Evolutionary conservation across 2,797 vertebrate species (phyloP), one percentile per base, ranked within the genome.

Genomic region (Arnoldichthys spilopterus): DNA sequence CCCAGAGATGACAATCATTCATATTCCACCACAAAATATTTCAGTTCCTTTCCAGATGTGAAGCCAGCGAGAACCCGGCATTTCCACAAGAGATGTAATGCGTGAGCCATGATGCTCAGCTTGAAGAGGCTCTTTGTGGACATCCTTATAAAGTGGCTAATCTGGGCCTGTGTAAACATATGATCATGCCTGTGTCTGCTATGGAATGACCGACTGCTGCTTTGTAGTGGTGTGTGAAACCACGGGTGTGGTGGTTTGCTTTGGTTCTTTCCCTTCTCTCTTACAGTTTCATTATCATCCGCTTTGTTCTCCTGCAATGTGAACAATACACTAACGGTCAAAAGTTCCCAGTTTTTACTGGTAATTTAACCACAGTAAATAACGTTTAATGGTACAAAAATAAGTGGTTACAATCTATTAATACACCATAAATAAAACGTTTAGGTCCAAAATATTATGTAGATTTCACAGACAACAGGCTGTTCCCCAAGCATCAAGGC

Each of bases 201-300:
- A 22, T 26, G 32, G 64, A 24, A 9, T 40, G 16, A 9, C 26
- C 58, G 53, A 34, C 15, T 61, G 37, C 37, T 61, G 78, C 63
- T 68, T 79, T 79, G 12, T 28, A 74, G 16, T 59, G 72, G 45
- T 53, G 18, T 30, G 53, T 75, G 64, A 75, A 63, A 70, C 45
- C 64, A 45, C 12, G 51, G 64, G 72, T 54, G 56, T 74, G 64
- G 69, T 72, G 20, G 8, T 26, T 72, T 73, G 59, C 34, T 71
- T 13, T 32, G 49, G 13, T 79, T 74, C 40, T 62, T 24, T 64
- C 45, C 34, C 45, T 67, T 67, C 61, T 58, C 62, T n/a, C 62
- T 59, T 40, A 59, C 20, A 11, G 28, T 49, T 68, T 74, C 53
- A 54, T 64, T 66, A 64, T 54, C 68, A 78, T 24, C 22, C 22